Conservation (phyloP, 2,888 invertebrate species). For the Chloromyia formosa region DNA sequence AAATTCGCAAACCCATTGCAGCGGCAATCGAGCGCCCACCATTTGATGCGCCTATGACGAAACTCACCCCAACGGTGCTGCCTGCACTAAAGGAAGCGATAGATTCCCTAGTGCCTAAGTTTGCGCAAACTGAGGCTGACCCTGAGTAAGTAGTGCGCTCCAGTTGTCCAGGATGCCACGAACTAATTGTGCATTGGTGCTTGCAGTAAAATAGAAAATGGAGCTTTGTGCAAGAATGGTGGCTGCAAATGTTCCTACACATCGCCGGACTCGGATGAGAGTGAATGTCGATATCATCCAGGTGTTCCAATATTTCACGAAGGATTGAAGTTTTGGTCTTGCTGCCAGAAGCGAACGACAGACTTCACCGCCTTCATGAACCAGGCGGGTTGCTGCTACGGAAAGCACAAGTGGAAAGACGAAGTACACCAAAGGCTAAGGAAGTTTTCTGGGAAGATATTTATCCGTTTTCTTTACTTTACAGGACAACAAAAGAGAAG, state of each 20-base stretch:
- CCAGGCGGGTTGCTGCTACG: conserved; percentile 88
- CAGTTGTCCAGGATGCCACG: no score
- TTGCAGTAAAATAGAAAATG: conserved; percentile 63
- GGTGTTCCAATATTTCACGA: conserved; percentile 95
- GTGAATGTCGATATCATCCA: conserved; percentile 81
- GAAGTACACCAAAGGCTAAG: conserved; percentile 60
- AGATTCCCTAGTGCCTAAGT: conserved; percentile 53
- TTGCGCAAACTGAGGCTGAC: background rate
- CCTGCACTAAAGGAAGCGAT: conserved; percentile 74
- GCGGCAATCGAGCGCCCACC: conserved; percentile 71
- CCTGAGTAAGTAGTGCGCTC: background rate
- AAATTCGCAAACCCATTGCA: conserved; percentile 65
- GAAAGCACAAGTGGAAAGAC: conserved; percentile 86
- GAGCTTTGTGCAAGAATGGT: conserved; percentile 86
- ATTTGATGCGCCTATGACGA: conserved; percentile 62
- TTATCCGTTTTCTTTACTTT: conserved; percentile 52
- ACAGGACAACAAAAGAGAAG: conserved; percentile 66
- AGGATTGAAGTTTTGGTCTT: conserved; percentile 97
- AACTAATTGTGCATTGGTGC: background rate
- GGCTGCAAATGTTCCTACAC: conserved; percentile 79
- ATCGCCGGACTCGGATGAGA: conserved; percentile 70
- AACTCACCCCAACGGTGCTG: conserved; percentile 68
- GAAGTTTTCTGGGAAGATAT: background rate
- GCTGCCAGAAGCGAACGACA: conserved; percentile 90
- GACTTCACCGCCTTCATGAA: conserved; percentile 93